Conservation (phyloP, 2,888 invertebrate species). For the Artemia sinica region DNA sequence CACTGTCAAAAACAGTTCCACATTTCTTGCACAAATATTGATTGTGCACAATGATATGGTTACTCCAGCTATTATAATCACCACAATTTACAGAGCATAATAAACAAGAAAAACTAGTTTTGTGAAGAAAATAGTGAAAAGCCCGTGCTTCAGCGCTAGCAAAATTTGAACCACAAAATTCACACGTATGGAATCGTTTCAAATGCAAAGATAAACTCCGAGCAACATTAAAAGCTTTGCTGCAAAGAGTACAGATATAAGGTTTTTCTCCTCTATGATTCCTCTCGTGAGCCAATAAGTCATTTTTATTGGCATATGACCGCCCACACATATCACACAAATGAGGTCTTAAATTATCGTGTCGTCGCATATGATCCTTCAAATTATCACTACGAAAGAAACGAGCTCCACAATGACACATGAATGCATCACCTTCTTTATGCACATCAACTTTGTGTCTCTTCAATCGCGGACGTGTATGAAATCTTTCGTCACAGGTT, state of each 20-base stretch:
- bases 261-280: slow-evolving; percentile 10
- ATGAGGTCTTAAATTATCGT: background rate
- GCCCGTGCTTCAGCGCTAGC: background rate
- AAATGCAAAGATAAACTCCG: background rate
- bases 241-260: background rate
- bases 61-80: slow-evolving; percentile 1
- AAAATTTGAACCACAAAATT: slow-evolving; percentile 3
- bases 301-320: background rate
- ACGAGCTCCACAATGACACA: slow-evolving; percentile 11
- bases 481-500: slow-evolving; percentile 8
- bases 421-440: background rate
- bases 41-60: slow-evolving; percentile 3
- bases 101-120: background rate
- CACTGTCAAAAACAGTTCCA: background rate
- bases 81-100: slow-evolving; percentile 5
- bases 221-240: background rate
- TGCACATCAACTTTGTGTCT: background rate
- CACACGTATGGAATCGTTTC: background rate
- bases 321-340: background rate
- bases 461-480: background rate
- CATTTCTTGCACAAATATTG: background rate
- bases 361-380: background rate
- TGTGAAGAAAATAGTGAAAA: background rate
- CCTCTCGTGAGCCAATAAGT: slow-evolving; percentile 4
- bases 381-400: background rate